Conservation (phyloP, 2,113 vertebrate species). For the Peromyscus californicus region DNA sequence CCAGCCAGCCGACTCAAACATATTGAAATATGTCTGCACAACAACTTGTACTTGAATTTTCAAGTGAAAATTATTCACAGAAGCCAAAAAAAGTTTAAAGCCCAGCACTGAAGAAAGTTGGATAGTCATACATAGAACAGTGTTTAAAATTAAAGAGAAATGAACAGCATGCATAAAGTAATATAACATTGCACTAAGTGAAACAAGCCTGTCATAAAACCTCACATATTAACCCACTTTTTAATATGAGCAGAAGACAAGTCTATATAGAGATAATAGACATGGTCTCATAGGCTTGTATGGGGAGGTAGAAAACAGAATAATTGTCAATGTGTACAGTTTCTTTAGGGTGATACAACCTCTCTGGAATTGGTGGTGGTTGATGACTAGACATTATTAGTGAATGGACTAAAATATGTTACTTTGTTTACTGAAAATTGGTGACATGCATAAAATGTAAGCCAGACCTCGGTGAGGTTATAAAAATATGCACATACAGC, state of each 20-base stretch:
- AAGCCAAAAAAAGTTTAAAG: neutral
- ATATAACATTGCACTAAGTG: neutral
- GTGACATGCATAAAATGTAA: neutral
- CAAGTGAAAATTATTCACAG: neutral
- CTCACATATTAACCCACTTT: neutral
- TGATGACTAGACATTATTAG: neutral
- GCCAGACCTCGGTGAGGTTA: neutral
- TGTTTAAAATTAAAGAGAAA: neutral
- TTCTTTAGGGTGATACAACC: neutral
- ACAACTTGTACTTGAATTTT: neutral
- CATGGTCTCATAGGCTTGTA: neutral
- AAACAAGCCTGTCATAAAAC: neutral
- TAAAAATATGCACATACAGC: neutral
- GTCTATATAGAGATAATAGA: neutral
- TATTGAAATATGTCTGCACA: neutral
- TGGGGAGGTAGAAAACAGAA: neutral
- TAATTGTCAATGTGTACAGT: neutral
- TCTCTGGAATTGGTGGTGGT: neutral
- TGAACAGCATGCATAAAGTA: rapidly evolving
- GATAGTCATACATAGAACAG: no score
- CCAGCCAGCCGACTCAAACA: neutral
- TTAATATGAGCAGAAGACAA: neutral
- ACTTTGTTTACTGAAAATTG: neutral
- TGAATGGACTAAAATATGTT: neutral
- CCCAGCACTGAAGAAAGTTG: neutral